These are phyloP conservation scores for Phenganax marumi DNA, from an alignment of 92 coral and sea anemone genomes.

Conservation along the genomic window DNA sequence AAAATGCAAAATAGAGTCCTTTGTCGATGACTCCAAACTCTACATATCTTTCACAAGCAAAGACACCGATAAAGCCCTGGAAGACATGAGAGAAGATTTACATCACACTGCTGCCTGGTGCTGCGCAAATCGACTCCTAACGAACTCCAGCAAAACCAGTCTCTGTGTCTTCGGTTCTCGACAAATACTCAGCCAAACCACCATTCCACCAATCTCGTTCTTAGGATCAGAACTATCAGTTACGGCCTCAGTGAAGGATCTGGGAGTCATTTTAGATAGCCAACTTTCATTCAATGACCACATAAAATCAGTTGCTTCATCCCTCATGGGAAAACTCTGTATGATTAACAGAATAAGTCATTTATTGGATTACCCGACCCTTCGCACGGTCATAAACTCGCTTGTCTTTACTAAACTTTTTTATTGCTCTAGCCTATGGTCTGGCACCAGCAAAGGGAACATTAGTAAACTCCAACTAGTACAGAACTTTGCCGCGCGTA, in stretches of 20 bases:
- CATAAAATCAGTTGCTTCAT: conserved; percentile 23
- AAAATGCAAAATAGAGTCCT: conserved; percentile 14
- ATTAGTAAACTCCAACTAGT: conserved; percentile 52
- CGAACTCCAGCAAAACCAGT: conserved; percentile 44
- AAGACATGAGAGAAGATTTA: conserved; percentile 23
- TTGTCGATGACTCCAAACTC: conserved; percentile 37
- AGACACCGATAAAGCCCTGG: conserved; percentile 19
- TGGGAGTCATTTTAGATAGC: conserved; percentile 20
- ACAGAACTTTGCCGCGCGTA: conserved; percentile 63
- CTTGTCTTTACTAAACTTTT: conserved; percentile 54
- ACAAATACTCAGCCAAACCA: conserved; percentile 9
- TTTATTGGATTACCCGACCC: conserved; percentile 48
- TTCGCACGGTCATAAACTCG: conserved; percentile 32
- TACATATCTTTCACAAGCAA: conserved; percentile 47
- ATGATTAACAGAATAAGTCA: conserved; percentile 54
- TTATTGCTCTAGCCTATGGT: conserved; percentile 59
- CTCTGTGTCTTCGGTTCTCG: conserved; percentile 34
- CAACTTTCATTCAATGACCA: neutral
- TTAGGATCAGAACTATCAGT: conserved; percentile 24
- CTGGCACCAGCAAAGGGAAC: conserved; percentile 51
- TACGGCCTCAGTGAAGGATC: conserved; percentile 24
- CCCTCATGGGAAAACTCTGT: conserved; percentile 37
- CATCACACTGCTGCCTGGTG: conserved; percentile 56
- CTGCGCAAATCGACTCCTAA: conserved; percentile 41
- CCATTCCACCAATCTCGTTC: conserved; percentile 5